Conservation (phyloP, 2,888 invertebrate species). For the Agrochola lychnidis region DNA sequence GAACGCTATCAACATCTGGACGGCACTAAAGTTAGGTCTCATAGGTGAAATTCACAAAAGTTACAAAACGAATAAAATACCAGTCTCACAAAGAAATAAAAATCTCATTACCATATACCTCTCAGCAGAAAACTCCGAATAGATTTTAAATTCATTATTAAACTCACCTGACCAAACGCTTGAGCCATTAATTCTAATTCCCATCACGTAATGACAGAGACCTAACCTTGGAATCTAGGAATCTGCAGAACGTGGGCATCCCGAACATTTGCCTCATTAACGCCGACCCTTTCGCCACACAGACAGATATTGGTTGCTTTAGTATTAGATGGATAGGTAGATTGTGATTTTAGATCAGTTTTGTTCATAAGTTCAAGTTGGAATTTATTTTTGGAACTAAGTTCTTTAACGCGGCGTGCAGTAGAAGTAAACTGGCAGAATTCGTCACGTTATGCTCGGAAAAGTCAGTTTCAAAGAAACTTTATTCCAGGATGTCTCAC, state of each 20-base stretch:
- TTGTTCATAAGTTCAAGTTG: background rate
- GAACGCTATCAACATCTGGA: background rate
- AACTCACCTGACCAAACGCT: conserved; percentile 35
- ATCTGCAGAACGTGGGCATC: conserved; percentile 51
- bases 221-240: conserved; percentile 55
- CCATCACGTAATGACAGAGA: conserved; percentile 64
- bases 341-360: conserved; percentile 29
- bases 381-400: background rate
- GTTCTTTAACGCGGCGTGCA: no score
- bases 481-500: no score
- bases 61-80: no score
- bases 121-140: conserved; percentile 1
- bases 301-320: conserved; percentile 43
- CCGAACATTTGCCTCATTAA: conserved; percentile 63
- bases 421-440: no score
- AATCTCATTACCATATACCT: conserved; percentile 31
- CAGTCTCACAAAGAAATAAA: conserved; percentile 1
- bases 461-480: no score
- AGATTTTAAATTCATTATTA: conserved; percentile 53
- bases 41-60: no score
- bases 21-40: no score
- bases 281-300: conserved; percentile 51
- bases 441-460: no score
- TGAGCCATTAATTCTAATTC: conserved; percentile 56
- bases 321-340: conserved; percentile 12